Evolutionary conservation across 2,113 vertebrate genomes (phyloP), one percentile per base, ranked within the genome.

Genomic region (Pollachius pollachius): DNA sequence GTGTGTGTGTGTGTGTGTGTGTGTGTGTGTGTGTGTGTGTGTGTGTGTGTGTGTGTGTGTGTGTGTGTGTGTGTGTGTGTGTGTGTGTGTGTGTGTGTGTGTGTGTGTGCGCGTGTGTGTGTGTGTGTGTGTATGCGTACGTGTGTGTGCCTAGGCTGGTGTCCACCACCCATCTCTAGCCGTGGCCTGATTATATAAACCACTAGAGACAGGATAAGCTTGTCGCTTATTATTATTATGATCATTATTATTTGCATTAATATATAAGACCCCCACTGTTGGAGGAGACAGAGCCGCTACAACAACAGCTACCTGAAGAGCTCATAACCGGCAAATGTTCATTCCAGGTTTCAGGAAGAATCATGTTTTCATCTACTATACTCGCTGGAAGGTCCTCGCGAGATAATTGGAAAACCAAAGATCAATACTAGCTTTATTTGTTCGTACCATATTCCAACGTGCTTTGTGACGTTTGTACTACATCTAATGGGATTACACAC

Each of bases 381-480:
- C n/a, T 58, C 16, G n/a, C 56, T 58, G 56, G 56, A 58, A 16
- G n/a, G 56, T 58, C 56, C 56, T 8, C 16, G 15, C 56, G 54
- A n/a, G 54, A 57, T 57, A 17, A 57, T 57, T 78, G 65, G 80
- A 73, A 84, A 70, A 88, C 89, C 90, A 91, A 90, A 90, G 90
- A 91, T 86, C 65, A 83, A 69, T 34, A 34, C 72, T 70, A 79
- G 85, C 75, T 89, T 88, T 84, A 78, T 59, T 48, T 13, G 52
- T 8, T 16, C 12, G 15, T 62, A 19, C 59, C 19, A 23, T 62
- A 30, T 30, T 15, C 11, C 6, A 17, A 23, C 16, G 37, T 69
- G 25, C 12, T 48, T 48, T 48, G 41, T 5, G 41, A 48, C 41
- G 9, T 7, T 48, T 48, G 7, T 48, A 48, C 41, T 9, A 25